A percentile compares a stretch with the other conserved stretches of the same genome.
Evolutionary conservation across 2,113 vertebrate genomes (phyloP).

Genomic region (Hydropotes inermis): DNA sequence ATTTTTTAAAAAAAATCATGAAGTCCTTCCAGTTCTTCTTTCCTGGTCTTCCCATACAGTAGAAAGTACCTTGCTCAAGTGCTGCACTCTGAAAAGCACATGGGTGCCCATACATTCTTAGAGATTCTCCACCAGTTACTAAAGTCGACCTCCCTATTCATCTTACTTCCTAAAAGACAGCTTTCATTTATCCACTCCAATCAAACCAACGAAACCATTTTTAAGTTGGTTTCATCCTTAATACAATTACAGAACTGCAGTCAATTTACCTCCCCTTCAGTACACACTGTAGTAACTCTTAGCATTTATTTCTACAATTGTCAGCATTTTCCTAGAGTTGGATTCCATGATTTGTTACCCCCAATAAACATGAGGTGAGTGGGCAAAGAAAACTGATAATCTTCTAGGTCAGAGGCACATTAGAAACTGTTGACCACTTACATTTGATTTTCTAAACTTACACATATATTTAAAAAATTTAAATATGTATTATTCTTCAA

Average conservation of each 20-base stretch:
- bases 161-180: neutral
- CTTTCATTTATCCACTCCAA: conserved; percentile 5
- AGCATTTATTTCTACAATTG: neutral
- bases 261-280: neutral
- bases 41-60: neutral
- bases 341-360: neutral
- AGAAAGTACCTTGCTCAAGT: neutral
- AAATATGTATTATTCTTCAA: neutral
- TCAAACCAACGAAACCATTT: neutral
- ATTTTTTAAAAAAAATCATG: neutral
- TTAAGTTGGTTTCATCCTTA: neutral
- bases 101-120: neutral
- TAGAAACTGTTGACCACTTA: conserved; percentile 23
- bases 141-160: neutral
- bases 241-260: neutral
- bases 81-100: conserved; percentile 18
- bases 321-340: neutral
- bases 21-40: conserved; percentile 11
- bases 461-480: neutral
- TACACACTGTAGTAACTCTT: neutral
- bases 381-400: neutral
- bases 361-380: neutral
- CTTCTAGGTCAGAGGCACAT: neutral
- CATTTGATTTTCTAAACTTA: neutral
- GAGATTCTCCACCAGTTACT: neutral